Evolutionary conservation across 2,113 vertebrate species (phyloP).

Genomic region (Pomatorhinus ruficollis): DNA sequence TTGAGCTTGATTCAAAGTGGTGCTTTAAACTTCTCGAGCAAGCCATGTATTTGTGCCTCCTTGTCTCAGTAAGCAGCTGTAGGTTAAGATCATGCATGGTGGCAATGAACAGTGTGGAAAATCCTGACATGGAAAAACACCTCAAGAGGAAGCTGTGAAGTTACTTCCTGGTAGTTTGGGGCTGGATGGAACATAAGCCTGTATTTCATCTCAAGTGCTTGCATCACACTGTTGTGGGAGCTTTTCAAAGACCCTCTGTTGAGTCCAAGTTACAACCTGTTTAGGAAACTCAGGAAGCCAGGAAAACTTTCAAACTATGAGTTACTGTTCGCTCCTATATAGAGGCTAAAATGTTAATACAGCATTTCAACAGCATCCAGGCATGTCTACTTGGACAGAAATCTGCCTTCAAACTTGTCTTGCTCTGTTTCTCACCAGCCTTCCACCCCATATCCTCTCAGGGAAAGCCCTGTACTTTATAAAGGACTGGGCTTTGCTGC

Average conservation of each 20-base stretch:
- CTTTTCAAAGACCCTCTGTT: not conserved
- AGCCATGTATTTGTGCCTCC: not conserved
- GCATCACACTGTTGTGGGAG: not conserved
- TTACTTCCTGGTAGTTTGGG: constrained; percentile 2
- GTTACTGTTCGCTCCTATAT: not conserved
- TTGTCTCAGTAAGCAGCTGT: not conserved
- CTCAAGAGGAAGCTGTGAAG: not conserved
- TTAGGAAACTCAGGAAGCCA: not conserved
- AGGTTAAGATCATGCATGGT: not conserved
- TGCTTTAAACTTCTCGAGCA: not conserved
- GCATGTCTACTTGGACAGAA: not conserved
- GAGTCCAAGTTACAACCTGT: not conserved
- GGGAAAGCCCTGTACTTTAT: not conserved
- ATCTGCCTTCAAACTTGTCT: not conserved
- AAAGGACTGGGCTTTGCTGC: not conserved
- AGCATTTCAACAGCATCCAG: not conserved
- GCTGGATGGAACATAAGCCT: not conserved
- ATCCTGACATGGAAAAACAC: constrained; percentile 8
- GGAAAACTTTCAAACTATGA: not conserved
- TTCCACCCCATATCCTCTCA: not conserved
- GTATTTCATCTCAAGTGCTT: not conserved
- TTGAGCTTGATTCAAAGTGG: not conserved
- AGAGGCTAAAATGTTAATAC: not conserved
- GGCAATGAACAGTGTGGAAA: not conserved
- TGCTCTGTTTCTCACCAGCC: not conserved